Base-by-base conservation (phyloP, 92 coral and sea anemone genomes). In the Parazoanthus atlanticus region DNA sequence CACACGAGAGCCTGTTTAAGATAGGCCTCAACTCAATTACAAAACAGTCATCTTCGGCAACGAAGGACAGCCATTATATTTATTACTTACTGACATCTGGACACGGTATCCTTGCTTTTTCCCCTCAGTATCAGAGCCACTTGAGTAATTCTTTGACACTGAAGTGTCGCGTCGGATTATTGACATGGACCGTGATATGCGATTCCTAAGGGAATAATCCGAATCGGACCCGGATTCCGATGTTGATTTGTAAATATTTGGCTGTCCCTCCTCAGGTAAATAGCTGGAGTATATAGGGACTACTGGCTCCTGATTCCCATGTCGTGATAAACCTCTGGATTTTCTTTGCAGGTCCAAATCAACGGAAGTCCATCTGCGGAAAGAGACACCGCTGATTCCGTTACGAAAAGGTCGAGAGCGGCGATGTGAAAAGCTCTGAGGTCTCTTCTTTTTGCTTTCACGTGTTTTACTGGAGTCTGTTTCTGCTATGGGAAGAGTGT, bases 351-450 rank as follows among this genome's bases (percentile, higher is more conserved):
- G 65, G 74, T 70, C 74, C 19, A 84, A 43, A 41, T 84, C 87
- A 84, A 84, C 87, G 0, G 87, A 84, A 43, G 87, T 84, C 87
- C 87, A 84, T 70, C 78, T 71, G 66, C 79, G 65, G 67, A 84
- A 69, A 10, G 87, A 84, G 41, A 84, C 32, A 71, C 87, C 87
- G 38, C 86, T 66, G 61, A 64, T 56, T 23, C 85, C 69, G 26
- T 82, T 66, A 3, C 54, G 49, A 64, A 34, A 40, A 19, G 69
- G 74, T 8, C 41, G 78, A 30, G 87, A 34, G 38, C 66, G 87
- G n/a, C 76, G 78, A 34, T 67, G 78, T 13, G 87, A 84, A 84
- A 84, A 84, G 43, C 79, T 84, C 36, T 70, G 87, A 15, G 87
- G 78, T 32, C 87, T 69, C 23, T 10, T 70, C 30, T 69, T 82